Evolutionary conservation across 2,888 invertebrate genomes (phyloP).

Genomic region (Sipunculus nudus): DNA sequence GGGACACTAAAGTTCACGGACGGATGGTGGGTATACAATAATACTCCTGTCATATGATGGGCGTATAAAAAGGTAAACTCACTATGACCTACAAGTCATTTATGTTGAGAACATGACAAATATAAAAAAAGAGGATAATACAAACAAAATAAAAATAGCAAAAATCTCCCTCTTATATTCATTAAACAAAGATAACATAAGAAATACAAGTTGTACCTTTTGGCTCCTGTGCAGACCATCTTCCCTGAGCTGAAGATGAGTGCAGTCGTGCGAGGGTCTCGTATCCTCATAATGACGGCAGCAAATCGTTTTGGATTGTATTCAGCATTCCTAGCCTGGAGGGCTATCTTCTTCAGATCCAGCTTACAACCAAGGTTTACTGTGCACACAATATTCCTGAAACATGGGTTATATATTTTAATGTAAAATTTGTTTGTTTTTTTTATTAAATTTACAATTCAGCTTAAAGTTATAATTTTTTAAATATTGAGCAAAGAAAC

Average conservation of each 20-base stretch:
- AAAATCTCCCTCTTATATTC: too few species aligned
- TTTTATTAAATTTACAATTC: background rate
- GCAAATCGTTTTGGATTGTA: constrained; percentile 99
- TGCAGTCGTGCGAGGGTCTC: constrained; percentile 84
- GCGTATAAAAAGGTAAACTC: too few species aligned
- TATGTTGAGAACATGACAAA: too few species aligned
- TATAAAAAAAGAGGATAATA: too few species aligned
- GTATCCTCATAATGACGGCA: constrained; percentile 94
- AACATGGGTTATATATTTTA: constrained; percentile 28
- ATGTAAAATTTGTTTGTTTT: background rate
- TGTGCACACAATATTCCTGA: constrained; percentile 96
- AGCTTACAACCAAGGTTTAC: constrained; percentile 93
- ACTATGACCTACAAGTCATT: too few species aligned
- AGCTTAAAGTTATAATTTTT: constrained; percentile 10
- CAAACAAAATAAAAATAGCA: too few species aligned
- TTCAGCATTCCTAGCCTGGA: constrained; percentile 98
- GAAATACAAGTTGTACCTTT: constrained; percentile 67
- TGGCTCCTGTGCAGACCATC: constrained; percentile 89
- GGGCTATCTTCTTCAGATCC: constrained; percentile 94
- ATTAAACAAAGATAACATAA: background rate
- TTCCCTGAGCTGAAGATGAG: constrained; percentile 85
- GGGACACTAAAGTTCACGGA: too few species aligned
- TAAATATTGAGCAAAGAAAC: constrained; percentile 11
- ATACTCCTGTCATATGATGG: too few species aligned
- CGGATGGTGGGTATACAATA: too few species aligned